phyloP scores from a whole-genome alignment of 2,113 vertebrate species.

The Hyperopisus bebe region DNA sequence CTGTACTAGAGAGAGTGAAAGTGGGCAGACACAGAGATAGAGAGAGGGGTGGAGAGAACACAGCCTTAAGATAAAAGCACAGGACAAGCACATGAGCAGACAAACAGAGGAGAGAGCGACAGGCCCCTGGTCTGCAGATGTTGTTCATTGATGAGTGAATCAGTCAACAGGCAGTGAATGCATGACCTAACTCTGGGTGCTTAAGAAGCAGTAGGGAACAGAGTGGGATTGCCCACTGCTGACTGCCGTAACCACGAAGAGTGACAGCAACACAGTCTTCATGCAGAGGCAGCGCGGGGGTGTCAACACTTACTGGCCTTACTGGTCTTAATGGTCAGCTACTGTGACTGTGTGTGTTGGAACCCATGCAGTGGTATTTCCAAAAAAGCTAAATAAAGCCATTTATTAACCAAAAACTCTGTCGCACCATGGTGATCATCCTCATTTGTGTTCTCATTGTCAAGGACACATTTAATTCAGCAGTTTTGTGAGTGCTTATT shows the following conservation, averaged over 20 bases:
- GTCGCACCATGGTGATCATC: not conserved
- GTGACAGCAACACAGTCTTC: slow-evolving; percentile 41
- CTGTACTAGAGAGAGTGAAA: not conserved
- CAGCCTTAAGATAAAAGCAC: not conserved
- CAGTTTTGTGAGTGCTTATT: not conserved
- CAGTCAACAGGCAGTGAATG: slow-evolving; percentile 50
- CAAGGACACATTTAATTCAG: not conserved
- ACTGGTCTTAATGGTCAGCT: slow-evolving; percentile 49
- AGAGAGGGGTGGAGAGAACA: not conserved
- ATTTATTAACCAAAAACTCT: slow-evolving; percentile 61
- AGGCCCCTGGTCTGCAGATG: not conserved
- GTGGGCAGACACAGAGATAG: not conserved
- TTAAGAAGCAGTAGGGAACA: slow-evolving; percentile 49
- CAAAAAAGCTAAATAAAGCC: slow-evolving; percentile 71
- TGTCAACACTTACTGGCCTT: slow-evolving; percentile 32
- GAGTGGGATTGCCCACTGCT: slow-evolving; percentile 58
- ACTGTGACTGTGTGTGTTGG: slow-evolving; percentile 61
- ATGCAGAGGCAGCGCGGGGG: slow-evolving; percentile 41
- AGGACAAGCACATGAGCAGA: not conserved
- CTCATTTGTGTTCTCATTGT: not conserved
- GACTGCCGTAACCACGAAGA: slow-evolving; percentile 60
- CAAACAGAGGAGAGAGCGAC: not conserved
- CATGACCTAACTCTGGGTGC: slow-evolving; percentile 59
- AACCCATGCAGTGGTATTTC: slow-evolving; percentile 56
- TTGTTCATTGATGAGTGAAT: slow-evolving; percentile 47